Evolutionary conservation across 1,140 invertebrate genomes (phyloP), one percentile per base, ranked within the genome.

Genomic region (Nasonia vitripennis): DNA sequence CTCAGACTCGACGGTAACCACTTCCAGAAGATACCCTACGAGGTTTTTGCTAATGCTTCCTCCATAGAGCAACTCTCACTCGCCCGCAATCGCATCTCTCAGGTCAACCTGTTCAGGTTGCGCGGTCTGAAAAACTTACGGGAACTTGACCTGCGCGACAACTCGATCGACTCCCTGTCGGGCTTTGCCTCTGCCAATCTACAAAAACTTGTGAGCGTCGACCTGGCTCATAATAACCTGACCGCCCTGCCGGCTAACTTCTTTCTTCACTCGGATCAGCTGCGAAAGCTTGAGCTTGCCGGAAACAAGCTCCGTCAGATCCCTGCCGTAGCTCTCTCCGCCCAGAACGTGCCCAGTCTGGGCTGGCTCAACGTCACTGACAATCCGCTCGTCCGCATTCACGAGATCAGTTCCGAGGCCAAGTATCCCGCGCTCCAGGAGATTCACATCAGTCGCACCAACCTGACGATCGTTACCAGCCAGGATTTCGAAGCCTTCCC

Each of bases 401-500:
- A 96, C 88, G 96, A 96, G 90, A 92, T 95, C 87, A 94, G 94
- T 86, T 94, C 95, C 0, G 94, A 94, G 14, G 94, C 95, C 37
- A 94, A 93, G 86, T 95, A 96, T 91, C 96, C 96, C 17, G 91
- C 95, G 23, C 93, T 98, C 0, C 95, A 97, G 90, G 96, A 97
- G 92, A 94, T 98, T n/a, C 95, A 97, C 89, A 96, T 98, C 68
- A 96, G 95, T 80, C 94, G 95, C 17, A 98, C 97, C 1, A 98
- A 98, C 90, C 93, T 98, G 27, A 97, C 95, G 6, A 96, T 98
- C 68, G 94, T 98, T 10, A 97, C 97, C 0, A 97, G 96, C 78
- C 97, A 96, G 89, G 98, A 98, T 89, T 98, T 98, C 88, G 96
- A 97, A 89, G 95, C 96, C 12, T 98, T 98, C 89, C 96, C 96